Conservation (phyloP, 2,888 invertebrate genomes). For the Drosophila basisetae region DNA sequence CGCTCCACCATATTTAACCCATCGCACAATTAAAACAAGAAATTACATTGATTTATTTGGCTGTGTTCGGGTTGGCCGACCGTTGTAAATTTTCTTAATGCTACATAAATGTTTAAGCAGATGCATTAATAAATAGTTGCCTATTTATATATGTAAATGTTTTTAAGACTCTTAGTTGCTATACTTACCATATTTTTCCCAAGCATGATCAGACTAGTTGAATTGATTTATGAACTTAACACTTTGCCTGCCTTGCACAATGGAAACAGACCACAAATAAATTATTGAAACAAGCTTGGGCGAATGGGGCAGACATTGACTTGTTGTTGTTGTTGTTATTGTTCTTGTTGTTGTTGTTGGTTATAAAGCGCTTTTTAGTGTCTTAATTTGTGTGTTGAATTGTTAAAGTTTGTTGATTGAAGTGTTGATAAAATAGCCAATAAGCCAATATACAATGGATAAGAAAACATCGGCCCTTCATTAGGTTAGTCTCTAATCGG, state of each 20-base stretch:
- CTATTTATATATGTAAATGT: conserved; percentile 8
- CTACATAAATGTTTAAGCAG: conserved; percentile 58
- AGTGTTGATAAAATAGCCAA: conserved; percentile 49
- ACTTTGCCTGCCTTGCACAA: conserved; percentile 49
- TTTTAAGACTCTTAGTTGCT: conserved; percentile 21
- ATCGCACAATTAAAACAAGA: conserved; percentile 63
- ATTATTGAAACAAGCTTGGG: conserved; percentile 39
- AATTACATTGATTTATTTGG: conserved; percentile 68
- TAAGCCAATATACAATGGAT: conserved; percentile 17
- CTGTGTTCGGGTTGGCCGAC: conserved; percentile 15
- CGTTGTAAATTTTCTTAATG: conserved; percentile 63
- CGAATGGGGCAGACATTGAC: conserved; percentile 30
- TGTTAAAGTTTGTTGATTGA: conserved; percentile 40
- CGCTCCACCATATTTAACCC: conserved; percentile 26
- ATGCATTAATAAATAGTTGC: conserved; percentile 54
- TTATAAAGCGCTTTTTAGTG: conserved; percentile 46
- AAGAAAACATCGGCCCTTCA: conserved; percentile 21
- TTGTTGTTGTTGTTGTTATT: conserved; percentile 5
- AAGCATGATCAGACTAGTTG: conserved; percentile 51
- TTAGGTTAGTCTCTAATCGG: conserved; percentile 14
- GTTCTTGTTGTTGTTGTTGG: conserved; percentile 17
- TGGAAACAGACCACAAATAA: conserved; percentile 38
- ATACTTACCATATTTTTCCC: conserved; percentile 42
- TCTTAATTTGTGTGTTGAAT: conserved; percentile 61
- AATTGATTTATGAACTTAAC: conserved; percentile 66